Evolutionary conservation across 2,113 vertebrate genomes (phyloP), one percentile per base, ranked within the genome.

Genomic region (Scytalopus superciliaris): DNA sequence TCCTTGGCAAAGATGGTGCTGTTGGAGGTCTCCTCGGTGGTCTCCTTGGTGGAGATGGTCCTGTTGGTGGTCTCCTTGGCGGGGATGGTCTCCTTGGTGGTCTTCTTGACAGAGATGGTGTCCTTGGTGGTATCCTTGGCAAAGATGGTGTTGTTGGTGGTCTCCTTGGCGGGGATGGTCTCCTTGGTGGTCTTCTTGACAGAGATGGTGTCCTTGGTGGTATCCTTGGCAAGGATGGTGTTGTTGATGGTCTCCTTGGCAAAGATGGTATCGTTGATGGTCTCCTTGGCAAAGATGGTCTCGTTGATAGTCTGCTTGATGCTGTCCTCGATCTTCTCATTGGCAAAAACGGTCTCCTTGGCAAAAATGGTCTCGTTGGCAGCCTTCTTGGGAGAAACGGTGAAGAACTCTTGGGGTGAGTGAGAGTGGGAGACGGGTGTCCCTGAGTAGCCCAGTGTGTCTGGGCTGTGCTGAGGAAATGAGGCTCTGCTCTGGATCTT

Each of bases 341-440:
- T 3, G 91, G 93, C 14, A 42, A 77, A 49, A 47, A 50, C 1
- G 93, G 91, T 19, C 24, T 87, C 47, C 87, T 96, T 27, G 30
- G 95, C 89, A 95, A 76, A 3, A 68, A 97, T 2, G 96, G 97
- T 10, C 79, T 90, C 0, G 27, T 68, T 64, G 91, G 91, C 44
- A 85, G 12, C 15, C 70, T 95, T 10, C 76, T 91, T 12, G 76
- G 84, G 4, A 55, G 37, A 56, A 69, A 60, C 1, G 50, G 16
- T 60, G 90, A 82, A 74, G 88, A 82, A 6, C 14, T 50, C 31
- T 0, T 52, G 1, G 96, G 96, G 98, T 98, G 33, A 98, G 97
- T 98, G 39, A 7, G 11, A 42, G 35, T 12, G 72, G 75, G 75
- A 55, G 37, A 12, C 0, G 15, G 8, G 12, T 55, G 52, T 37